Percentiles rank a stretch among this genome's conserved stretches.
Conservation (phyloP, 2,797 vertebrate species). For the Pelochelys cantorii region DNA sequence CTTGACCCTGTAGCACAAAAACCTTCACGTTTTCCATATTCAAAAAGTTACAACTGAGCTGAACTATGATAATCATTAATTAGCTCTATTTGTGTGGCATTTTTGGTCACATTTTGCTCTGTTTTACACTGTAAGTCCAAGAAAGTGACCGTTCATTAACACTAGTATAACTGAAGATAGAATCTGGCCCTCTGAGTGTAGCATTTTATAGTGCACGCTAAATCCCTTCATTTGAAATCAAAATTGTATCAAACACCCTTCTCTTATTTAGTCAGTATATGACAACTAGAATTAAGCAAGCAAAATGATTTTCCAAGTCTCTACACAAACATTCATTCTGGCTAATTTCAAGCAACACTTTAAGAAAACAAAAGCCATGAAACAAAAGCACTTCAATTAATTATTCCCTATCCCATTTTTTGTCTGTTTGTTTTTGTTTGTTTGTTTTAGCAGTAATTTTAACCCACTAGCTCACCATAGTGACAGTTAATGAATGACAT, state of each 20-base stretch:
- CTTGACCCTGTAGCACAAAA: conserved; percentile 47
- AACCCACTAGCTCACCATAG: conserved; percentile 22
- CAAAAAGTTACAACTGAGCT: conserved; percentile 21
- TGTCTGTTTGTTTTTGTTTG: conserved; percentile 23
- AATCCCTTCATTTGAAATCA: background rate
- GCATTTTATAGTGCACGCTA: background rate
- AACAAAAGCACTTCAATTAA: conserved; percentile 27
- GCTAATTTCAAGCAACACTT: conserved; percentile 8
- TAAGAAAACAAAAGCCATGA: conserved; percentile 44
- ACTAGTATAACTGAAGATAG: background rate
- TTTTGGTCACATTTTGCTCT: background rate
- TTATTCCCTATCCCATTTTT: background rate
- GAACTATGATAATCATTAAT: conserved; percentile 31
- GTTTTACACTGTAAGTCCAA: background rate
- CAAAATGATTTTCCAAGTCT: conserved; percentile 29
- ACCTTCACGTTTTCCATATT: background rate
- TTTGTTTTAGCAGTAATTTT: conserved; percentile 27
- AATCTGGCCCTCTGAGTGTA: background rate
- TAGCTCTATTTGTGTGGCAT: background rate
- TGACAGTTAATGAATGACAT: conserved; percentile 26
- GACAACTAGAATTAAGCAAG: conserved; percentile 18
- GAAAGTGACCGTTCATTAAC: background rate
- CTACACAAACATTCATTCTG: conserved; percentile 29
- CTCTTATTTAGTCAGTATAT: conserved; percentile 9
- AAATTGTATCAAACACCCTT: background rate